These are phyloP conservation scores for Apoda limacodes DNA, from an alignment of 2,888 invertebrate species.

Conservation along the genomic window DNA sequence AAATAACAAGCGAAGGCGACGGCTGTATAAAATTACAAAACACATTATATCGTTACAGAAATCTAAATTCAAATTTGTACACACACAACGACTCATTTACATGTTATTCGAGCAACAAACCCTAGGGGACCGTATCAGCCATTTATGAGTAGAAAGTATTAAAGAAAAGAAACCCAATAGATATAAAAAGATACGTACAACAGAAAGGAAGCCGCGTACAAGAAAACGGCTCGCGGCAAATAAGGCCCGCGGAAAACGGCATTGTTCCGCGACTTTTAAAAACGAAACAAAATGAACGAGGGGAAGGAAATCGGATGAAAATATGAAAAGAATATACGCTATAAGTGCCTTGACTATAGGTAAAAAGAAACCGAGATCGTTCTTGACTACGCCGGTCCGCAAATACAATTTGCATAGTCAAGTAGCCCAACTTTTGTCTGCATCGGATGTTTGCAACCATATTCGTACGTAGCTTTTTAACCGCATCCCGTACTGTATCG, in stretches of 20 bases:
- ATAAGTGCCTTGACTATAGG: slow-evolving; percentile 47
- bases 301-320: slow-evolving; percentile 70
- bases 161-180: slow-evolving; percentile 65
- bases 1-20: no score
- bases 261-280: slow-evolving; percentile 66
- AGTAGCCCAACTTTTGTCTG: slow-evolving; percentile 68
- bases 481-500: slow-evolving; percentile 63
- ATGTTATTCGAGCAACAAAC: slow-evolving; percentile 65
- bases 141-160: slow-evolving; percentile 69
- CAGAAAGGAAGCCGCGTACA: slow-evolving; percentile 56
- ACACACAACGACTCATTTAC: slow-evolving; percentile 58
- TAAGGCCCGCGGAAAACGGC: slow-evolving; percentile 57
- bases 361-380: slow-evolving; percentile 67
- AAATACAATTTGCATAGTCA: slow-evolving; percentile 72
- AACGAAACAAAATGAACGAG: slow-evolving; percentile 65
- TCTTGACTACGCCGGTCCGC: slow-evolving; percentile 63
- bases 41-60: no score
- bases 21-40: no score
- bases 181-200: slow-evolving; percentile 60
- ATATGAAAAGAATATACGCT: slow-evolving; percentile 69
- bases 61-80: slow-evolving; percentile 50
- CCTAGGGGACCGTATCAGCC: slow-evolving; percentile 65
- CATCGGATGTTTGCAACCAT: slow-evolving; percentile 65
- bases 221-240: slow-evolving; percentile 65
- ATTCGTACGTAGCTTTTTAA: slow-evolving; percentile 67